Evolutionary conservation across 2,113 vertebrate genomes (phyloP).

Genomic region (Phalacrocorax brasilianus): DNA sequence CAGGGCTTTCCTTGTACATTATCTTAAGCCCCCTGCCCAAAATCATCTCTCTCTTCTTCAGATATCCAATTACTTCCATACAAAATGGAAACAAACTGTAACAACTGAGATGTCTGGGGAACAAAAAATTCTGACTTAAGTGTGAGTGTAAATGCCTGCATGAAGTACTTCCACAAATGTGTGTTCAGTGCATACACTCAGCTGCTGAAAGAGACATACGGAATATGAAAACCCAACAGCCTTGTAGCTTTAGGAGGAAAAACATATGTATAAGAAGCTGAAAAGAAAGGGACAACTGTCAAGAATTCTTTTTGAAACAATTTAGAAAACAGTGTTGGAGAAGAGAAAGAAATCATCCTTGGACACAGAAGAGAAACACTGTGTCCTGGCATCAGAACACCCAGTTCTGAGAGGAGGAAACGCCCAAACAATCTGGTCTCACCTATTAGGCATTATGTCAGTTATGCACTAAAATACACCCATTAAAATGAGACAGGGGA

Average conservation of each 20-base stretch:
- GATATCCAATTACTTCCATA: not conserved
- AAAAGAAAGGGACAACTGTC: not conserved
- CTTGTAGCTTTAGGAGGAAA: not conserved
- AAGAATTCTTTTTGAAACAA: not conserved
- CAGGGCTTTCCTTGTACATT: not conserved
- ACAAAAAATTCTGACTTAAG: not conserved
- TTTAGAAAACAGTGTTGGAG: not conserved
- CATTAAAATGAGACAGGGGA: not conserved
- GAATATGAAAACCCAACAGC: not conserved
- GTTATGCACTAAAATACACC: not conserved
- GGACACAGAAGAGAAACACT: not conserved
- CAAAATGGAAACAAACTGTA: not conserved
- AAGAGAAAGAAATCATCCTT: not conserved
- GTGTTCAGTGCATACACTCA: not conserved
- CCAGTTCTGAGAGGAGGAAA: not conserved
- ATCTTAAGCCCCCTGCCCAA: not conserved
- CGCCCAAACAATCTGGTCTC: not conserved
- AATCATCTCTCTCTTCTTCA: not conserved
- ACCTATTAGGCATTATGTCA: not conserved
- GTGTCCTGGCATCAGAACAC: not conserved
- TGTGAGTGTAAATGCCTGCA: not conserved
- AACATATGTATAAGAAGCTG: not conserved
- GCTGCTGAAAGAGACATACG: not conserved
- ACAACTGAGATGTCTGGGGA: not conserved
- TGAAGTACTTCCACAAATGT: accelerated